Conservation (phyloP, 1,140 invertebrate species). For the Bombus confusus region DNA sequence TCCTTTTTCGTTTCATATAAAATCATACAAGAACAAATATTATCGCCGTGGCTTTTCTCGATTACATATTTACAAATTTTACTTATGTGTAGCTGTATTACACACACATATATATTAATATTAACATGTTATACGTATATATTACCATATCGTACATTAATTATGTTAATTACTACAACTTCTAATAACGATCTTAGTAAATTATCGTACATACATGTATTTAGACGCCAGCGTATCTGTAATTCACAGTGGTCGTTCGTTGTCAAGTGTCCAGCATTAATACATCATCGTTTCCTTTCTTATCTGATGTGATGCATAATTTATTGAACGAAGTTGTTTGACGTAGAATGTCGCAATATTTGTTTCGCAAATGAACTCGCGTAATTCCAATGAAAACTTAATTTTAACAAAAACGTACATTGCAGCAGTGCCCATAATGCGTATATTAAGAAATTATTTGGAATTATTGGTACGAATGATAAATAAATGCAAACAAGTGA, state of each 20-base stretch:
- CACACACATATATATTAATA: neutral
- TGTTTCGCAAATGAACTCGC: neutral
- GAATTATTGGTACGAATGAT: neutral
- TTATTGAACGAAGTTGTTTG: neutral
- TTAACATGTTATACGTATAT: neutral
- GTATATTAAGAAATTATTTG: neutral
- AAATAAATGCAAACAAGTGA: neutral
- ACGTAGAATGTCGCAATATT: neutral
- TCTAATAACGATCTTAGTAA: too few species aligned
- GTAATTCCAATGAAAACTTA: too few species aligned
- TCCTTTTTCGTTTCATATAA: neutral
- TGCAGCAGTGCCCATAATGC: too few species aligned
- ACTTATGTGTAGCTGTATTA: neutral
- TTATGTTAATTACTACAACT: too few species aligned
- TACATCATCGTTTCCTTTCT: neutral
- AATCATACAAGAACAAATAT: constrained; percentile 19
- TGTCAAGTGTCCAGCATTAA: neutral
- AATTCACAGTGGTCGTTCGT: neutral
- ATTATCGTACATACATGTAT: neutral
- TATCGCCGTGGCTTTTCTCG: neutral
- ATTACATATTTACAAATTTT: constrained; percentile 12
- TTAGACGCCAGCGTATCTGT: too few species aligned
- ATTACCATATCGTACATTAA: neutral
- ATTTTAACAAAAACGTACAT: neutral
- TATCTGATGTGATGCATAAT: neutral